Conservation (phyloP, 1,140 invertebrate species). For the Leptoteleia sp. region DNA sequence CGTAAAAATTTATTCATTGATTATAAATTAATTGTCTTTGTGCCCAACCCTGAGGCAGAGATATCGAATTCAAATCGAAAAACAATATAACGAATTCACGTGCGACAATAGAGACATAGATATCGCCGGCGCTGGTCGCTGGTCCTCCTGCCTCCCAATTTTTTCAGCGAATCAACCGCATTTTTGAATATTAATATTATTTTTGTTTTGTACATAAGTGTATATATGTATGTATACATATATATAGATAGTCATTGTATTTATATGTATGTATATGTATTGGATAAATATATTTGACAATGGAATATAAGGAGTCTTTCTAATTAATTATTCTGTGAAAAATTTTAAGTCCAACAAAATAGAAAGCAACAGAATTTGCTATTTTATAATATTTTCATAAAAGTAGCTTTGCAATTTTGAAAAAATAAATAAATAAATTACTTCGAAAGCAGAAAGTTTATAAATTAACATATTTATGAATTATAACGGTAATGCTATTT, state of each 20-base stretch:
- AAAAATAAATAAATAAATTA: slow-evolving; percentile 2
- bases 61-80: slow-evolving; percentile 41
- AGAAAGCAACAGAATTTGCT: slow-evolving; percentile 2
- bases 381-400: neutral
- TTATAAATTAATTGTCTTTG: slow-evolving; percentile 20
- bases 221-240: slow-evolving; percentile 37
- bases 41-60: slow-evolving; percentile 40
- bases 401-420: neutral
- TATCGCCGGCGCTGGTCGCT: slow-evolving; percentile 64
- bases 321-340: slow-evolving; percentile 14
- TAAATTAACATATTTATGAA: too few species aligned
- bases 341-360: slow-evolving; percentile 8
- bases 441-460: neutral
- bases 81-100: slow-evolving; percentile 59
- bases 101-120: slow-evolving; percentile 75
- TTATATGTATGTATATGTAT: slow-evolving; percentile 43
- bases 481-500: neutral
- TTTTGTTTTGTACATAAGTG: slow-evolving; percentile 41
- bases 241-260: slow-evolving; percentile 25
- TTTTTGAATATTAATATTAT: slow-evolving; percentile 29
- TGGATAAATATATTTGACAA: slow-evolving; percentile 14
- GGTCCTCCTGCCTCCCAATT: slow-evolving; percentile 62
- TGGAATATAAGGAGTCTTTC: slow-evolving; percentile 10
- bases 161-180: slow-evolving; percentile 25
- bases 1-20: slow-evolving; percentile 3